Evolutionary conservation across 2,888 invertebrate genomes (phyloP).

Genomic region (Podabrus alpinus): DNA sequence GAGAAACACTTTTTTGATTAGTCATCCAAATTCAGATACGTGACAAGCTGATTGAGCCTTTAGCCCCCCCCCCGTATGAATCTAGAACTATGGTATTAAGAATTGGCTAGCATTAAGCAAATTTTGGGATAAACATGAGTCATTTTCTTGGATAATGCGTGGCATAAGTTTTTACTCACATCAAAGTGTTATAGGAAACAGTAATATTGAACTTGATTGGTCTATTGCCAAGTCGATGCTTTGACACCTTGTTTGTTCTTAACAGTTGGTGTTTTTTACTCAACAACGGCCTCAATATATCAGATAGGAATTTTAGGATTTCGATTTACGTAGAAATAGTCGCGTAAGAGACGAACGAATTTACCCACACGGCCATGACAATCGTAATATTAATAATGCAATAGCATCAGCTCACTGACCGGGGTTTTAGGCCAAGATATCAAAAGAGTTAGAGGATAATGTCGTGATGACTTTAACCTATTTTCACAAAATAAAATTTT

Average conservation of each 20-base stretch:
- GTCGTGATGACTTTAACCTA: too few relatives aligned
- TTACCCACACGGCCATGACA: background rate
- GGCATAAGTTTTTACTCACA: background rate
- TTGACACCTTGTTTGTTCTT: background rate
- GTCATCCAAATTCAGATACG: background rate
- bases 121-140: background rate
- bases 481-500: too few relatives aligned
- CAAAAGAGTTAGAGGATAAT: too few relatives aligned
- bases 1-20: background rate
- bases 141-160: background rate
- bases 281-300: background rate
- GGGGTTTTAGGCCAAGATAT: too few relatives aligned
- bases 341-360: background rate
- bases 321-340: background rate
- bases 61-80: background rate
- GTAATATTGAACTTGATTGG: background rate
- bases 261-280: background rate
- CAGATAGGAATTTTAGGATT: background rate
- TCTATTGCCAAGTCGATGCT: background rate
- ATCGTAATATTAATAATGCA: background rate
- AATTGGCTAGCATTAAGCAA: background rate
- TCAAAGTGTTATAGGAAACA: background rate
- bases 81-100: background rate
- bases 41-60: background rate
- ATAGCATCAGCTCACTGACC: too few relatives aligned